Base-by-base conservation (phyloP, 2,888 invertebrate species). In the Chydorus sphaericus region DNA sequence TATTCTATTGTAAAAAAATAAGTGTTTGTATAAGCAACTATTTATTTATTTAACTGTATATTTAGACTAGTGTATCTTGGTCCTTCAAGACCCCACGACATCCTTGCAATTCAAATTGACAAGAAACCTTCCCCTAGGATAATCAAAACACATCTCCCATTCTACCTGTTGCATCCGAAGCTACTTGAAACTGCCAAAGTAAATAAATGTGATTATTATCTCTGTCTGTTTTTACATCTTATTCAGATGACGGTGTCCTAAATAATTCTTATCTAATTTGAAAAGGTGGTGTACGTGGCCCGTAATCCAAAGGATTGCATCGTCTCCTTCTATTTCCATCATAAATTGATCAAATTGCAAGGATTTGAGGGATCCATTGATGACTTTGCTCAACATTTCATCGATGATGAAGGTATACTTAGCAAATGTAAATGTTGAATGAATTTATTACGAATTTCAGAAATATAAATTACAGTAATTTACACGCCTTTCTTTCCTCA, bases 271-370 rank as follows among this genome's bases (percentile, higher is more conserved):
- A n/a, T n/a, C n/a, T n/a, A n/a, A n/a, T n/a, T n/a, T n/a, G n/a
- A n/a, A n/a, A 38, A 89, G 85, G 80, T 88, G 23, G 77, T 91
- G 50, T 91, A 90, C 65, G 81, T 90, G 0, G 84, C 85, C 0
- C 75, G 91, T 56, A 86, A 91, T 70, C 88, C 90, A 0, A 83
- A 86, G 67, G 90, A 91, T 68, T 85, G 87, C 0, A 82, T 80
- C 0, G 84, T 89, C 0, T 90, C 90, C 0, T 88, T 79, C 69
- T 91, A 82, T 65, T 82, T 87, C 67, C 76, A 88, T 50, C 85
- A 85, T 67, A 78, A 75, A 58, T 71, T 84, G 55, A 75, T 87
- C 37, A 84, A 88, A 50, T 18, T 20, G 5, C 48, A 48, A n/a
- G 70, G 78, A 0, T 74, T 76, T 62, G 71, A 69, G 18, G 75